Evolutionary conservation across 2,888 invertebrate genomes (phyloP), one percentile per base, ranked within the genome.

Genomic region (Toxonevra muliebris): DNA sequence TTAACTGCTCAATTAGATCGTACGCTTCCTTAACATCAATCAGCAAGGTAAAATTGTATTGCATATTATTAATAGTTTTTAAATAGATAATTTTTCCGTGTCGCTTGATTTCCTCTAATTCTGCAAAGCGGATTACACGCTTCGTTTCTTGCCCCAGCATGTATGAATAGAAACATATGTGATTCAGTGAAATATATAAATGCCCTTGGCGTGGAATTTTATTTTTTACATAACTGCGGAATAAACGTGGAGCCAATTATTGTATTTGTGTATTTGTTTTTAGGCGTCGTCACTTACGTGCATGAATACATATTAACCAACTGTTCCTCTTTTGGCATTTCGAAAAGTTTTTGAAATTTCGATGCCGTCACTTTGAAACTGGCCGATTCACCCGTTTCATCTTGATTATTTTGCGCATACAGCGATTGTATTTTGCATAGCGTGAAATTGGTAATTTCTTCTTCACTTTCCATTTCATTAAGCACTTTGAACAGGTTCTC

Each of bases 391-490:
- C 82, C 80, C 12, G 78, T 75, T 58, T 82, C 83, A 63, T 84
- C 84, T 69, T 80, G 80, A 69, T 82, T 81, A 75, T 88, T 89
- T 85, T 89, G 94, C 17, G 95, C 95, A 75, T 95, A 91, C 64
- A 98, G 88, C n/a, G 97, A 96, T 83, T 97, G 94, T 73, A 98
- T 94, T 89, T 98, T 98, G 82, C 97, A 96, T 76, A 91, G 91
- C 0, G 98, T 97, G 89, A 97, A 98, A 75, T 96, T 95, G 13
- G 96, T 96, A 9, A 96, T 90, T 85, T 98, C 98, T 74, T 96
- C 95, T 81, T 97, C 96, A 52, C 88, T 92, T 76, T 98, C 97
- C 88, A 98, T 97, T 55, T 94, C 92, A 84, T 93, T 92, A 52
- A 98, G 87, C 3, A 94, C 95, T 67, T 90, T 90, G 79, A 94